Percentiles rank a stretch among this genome's conserved stretches.
Evolutionary conservation across 2,888 invertebrate species (phyloP).

Genomic region (Belgica antarctica): DNA sequence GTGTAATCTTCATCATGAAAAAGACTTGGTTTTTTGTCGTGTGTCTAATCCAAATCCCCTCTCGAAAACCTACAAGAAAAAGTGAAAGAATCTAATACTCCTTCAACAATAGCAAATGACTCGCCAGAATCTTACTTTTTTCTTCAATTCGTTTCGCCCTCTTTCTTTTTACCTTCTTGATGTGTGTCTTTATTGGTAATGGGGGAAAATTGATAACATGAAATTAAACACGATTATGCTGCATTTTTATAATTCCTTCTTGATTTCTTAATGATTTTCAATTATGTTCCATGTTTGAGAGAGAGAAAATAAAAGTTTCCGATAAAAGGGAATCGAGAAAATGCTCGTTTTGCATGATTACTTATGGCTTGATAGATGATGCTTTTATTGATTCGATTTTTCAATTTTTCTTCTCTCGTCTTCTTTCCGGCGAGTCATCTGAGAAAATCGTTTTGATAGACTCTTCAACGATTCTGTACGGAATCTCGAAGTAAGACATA

Average conservation of each 20-base stretch:
- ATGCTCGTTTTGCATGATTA: conserved; percentile 26
- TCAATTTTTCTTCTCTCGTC: neutral
- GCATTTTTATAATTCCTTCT: conserved; percentile 28
- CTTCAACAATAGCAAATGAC: conserved; percentile 29
- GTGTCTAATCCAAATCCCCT: conserved; percentile 33
- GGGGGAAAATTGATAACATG: conserved; percentile 42
- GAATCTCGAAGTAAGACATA: too few species aligned
- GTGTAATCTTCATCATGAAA: conserved; percentile 20
- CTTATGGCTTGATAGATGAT: conserved; percentile 36
- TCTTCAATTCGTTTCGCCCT: conserved; percentile 6
- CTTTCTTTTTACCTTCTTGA: neutral
- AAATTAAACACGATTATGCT: conserved; percentile 42
- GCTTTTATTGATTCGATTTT: conserved; percentile 34
- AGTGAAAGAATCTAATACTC: neutral
- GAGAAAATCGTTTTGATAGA: too few species aligned
- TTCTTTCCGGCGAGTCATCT: neutral
- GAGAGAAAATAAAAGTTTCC: neutral
- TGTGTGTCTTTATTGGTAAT: conserved; percentile 15
- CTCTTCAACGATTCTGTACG: too few species aligned
- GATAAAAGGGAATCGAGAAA: neutral
- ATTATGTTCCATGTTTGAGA: conserved; percentile 28
- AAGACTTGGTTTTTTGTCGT: conserved; percentile 30
- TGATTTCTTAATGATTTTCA: conserved; percentile 44
- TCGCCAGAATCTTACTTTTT: conserved; percentile 1
- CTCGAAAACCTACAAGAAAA: conserved; percentile 13